Percentiles rank a stretch among this genome's conserved stretches.
Evolutionary conservation across 2,113 vertebrate genomes (phyloP).

Genomic region (Leiothrix lutea): DNA sequence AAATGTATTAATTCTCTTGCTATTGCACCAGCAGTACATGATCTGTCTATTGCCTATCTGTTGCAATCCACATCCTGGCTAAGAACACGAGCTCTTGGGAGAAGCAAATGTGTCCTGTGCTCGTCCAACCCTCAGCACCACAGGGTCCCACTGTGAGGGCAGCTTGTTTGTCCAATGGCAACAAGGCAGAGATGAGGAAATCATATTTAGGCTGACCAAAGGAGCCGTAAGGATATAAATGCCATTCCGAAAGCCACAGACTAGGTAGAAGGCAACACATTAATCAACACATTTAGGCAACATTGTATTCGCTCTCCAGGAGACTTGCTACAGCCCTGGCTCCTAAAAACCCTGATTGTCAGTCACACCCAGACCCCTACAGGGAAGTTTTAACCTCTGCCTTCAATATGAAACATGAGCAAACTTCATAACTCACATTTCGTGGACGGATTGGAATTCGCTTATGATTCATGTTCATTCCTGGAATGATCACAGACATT

Average conservation of each 20-base stretch:
- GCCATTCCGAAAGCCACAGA: background rate
- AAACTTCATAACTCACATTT: slow-evolving; percentile 77
- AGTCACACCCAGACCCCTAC: background rate
- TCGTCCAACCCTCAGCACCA: background rate
- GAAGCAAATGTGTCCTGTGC: background rate
- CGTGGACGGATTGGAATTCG: slow-evolving; percentile 86
- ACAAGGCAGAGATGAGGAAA: background rate
- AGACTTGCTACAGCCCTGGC: background rate
- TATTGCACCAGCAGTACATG: background rate
- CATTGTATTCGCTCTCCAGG: background rate
- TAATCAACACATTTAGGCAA: background rate
- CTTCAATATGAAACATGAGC: background rate
- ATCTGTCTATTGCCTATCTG: background rate
- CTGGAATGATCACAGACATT: slow-evolving; percentile 97
- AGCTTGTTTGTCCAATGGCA: background rate
- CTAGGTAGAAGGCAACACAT: background rate
- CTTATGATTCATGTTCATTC: slow-evolving; percentile 93
- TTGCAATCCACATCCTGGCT: background rate
- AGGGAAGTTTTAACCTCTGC: background rate
- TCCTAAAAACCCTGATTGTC: background rate
- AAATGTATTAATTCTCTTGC: background rate
- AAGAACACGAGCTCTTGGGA: background rate
- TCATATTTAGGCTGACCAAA: background rate
- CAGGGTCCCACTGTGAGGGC: background rate
- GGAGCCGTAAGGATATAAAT: background rate